Conservation (phyloP, 2,797 vertebrate genomes). For the Carcharodon carcharias region DNA sequence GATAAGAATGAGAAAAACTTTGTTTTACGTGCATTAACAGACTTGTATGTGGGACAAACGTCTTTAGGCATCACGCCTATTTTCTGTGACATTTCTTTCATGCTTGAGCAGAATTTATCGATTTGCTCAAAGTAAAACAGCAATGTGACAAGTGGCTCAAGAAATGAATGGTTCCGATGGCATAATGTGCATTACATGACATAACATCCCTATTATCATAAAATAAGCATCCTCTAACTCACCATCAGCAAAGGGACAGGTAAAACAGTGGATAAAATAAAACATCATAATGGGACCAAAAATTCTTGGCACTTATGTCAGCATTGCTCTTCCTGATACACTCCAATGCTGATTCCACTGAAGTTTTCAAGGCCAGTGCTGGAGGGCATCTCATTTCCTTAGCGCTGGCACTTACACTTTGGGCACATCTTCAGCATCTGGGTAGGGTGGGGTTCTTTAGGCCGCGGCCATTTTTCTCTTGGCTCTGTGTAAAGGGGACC, state of each 20-base stretch:
- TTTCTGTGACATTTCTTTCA: neutral
- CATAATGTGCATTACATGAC: neutral
- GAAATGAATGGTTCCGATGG: no score
- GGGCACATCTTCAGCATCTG: neutral
- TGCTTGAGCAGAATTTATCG: neutral
- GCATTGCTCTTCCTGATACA: neutral
- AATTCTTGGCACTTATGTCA: neutral
- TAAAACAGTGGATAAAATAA: neutral
- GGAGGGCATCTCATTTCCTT: neutral
- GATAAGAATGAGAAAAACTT: no score
- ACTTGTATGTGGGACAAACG: no score
- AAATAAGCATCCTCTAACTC: neutral
- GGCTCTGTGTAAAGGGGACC: no score
- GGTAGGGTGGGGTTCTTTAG: neutral
- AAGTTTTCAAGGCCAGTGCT: neutral
- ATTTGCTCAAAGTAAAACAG: neutral
- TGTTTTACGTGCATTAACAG: no score
- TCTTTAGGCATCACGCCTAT: no score
- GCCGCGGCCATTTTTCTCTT: neutral
- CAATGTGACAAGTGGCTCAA: no score
- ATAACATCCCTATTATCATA: neutral
- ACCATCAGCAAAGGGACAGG: neutral
- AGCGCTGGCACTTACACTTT: neutral
- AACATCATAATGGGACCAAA: neutral
- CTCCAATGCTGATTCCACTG: neutral